phyloP scores from a whole-genome alignment of 2,888 invertebrate species.

The Alloplasta piceator region DNA sequence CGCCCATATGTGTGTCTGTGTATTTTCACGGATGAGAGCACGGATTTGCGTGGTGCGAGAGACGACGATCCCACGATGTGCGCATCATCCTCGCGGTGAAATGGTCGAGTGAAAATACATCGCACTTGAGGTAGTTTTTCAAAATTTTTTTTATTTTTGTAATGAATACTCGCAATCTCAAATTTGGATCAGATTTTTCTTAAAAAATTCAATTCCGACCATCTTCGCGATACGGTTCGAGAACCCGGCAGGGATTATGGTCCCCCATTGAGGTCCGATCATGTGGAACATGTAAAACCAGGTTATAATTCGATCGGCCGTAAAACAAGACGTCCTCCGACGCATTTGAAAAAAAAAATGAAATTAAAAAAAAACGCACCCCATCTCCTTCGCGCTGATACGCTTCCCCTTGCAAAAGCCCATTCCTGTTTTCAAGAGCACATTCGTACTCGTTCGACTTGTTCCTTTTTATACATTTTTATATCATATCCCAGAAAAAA shows the following conservation, averaged over 20 bases:
- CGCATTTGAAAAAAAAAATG: conserved; percentile 9
- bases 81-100: not conserved
- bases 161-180: too few relatives aligned
- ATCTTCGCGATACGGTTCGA: too few relatives aligned
- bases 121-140: not conserved
- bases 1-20: not conserved
- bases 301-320: conserved; percentile 40
- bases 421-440: not conserved
- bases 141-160: not conserved
- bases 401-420: not conserved
- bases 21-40: not conserved
- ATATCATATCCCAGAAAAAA: not conserved
- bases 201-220: too few relatives aligned
- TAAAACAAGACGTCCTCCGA: conserved; percentile 29
- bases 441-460: not conserved
- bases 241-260: too few relatives aligned
- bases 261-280: too few relatives aligned
- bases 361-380: not conserved
- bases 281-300: conserved; percentile 24
- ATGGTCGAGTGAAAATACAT: not conserved
- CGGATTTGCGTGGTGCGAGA: not conserved
- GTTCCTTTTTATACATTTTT: not conserved
- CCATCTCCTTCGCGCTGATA: conserved; percentile 5
- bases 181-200: too few relatives aligned
- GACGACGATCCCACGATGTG: not conserved